phyloP scores from a whole-genome alignment of 2,888 invertebrate species.

The Neria commutata region DNA sequence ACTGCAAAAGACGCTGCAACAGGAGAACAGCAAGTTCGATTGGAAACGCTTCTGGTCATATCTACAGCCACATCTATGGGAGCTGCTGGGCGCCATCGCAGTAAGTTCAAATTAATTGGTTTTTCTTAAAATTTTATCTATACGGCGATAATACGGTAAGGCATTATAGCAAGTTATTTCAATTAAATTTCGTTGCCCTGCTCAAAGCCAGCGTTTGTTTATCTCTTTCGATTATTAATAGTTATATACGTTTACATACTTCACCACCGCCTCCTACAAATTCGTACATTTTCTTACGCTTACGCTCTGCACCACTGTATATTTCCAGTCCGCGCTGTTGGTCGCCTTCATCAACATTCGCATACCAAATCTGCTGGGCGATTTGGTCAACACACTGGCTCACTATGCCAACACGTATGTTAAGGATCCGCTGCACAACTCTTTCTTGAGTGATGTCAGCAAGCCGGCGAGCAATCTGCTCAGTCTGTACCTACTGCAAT shows the following conservation, averaged over 20 bases:
- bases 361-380: conserved; percentile 84
- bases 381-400: conserved; percentile 79
- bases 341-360: conserved; percentile 89
- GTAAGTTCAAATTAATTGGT: conserved; percentile 67
- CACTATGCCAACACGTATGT: conserved; percentile 64
- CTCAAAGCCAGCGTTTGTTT: too few relatives aligned
- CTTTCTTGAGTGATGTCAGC: conserved; percentile 56
- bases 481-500: conserved; percentile 62
- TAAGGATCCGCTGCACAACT: conserved; percentile 54
- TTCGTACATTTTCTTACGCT: too few relatives aligned
- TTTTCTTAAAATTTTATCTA: too few relatives aligned
- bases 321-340: conserved; percentile 79
- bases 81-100: conserved; percentile 76
- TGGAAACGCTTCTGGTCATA: conserved; percentile 78
- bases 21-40: conserved; percentile 72
- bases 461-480: conserved; percentile 56
- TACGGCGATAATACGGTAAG: too few relatives aligned
- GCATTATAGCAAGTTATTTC: too few relatives aligned
- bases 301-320: too few relatives aligned
- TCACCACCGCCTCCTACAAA: too few relatives aligned
- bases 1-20: conserved; percentile 52
- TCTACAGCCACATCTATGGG: conserved; percentile 77
- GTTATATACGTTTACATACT: too few relatives aligned
- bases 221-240: too few relatives aligned
- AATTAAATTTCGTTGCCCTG: too few relatives aligned